These are phyloP conservation scores for Psix sp. DNA, from an alignment of 1,140 invertebrate species.

Conservation along the genomic window DNA sequence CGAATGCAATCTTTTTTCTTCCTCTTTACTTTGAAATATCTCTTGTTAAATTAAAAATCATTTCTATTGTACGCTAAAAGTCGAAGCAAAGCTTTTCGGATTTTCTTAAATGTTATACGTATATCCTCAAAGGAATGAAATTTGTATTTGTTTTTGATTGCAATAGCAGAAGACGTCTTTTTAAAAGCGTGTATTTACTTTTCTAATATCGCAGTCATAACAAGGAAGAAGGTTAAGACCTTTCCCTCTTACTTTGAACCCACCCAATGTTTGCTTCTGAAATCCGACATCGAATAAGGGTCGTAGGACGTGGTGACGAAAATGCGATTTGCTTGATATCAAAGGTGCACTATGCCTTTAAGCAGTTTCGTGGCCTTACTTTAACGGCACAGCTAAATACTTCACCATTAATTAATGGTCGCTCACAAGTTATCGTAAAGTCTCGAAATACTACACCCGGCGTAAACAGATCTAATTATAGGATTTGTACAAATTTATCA, in stretches of 20 bases:
- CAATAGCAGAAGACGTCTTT: neutral
- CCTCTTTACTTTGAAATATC: no score
- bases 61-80: no score
- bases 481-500: no score
- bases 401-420: conserved; percentile 21
- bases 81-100: no score
- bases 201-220: conserved; percentile 51
- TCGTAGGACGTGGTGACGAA: conserved; percentile 49
- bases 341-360: conserved; percentile 55
- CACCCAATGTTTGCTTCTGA: conserved; percentile 46
- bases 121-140: no score
- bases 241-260: conserved; percentile 49
- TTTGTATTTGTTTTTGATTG: neutral
- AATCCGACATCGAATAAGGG: conserved; percentile 54
- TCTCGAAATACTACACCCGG: no score
- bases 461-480: no score
- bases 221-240: conserved; percentile 35
- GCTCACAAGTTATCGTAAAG: neutral
- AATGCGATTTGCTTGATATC: conserved; percentile 59
- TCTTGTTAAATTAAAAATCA: no score
- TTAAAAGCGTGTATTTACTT: conserved; percentile 27
- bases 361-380: conserved; percentile 32
- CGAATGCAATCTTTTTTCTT: no score
- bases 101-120: no score
- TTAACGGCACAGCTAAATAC: conserved; percentile 14